Conservation (phyloP, 2,113 vertebrate genomes). For the Numida meleagris region DNA sequence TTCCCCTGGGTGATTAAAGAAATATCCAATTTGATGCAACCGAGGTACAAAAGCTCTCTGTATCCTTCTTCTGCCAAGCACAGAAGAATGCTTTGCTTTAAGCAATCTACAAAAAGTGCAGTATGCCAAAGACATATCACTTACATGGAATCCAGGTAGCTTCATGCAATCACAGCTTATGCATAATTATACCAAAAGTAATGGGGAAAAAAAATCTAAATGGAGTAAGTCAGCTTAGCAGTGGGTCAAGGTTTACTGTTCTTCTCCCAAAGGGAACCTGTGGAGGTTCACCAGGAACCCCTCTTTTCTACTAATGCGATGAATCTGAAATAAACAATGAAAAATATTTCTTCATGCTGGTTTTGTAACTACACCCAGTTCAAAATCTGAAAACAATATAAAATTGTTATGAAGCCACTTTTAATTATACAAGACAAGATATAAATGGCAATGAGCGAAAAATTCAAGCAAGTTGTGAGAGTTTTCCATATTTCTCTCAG, state of each 20-base stretch:
- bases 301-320: not conserved
- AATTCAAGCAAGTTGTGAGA: not conserved
- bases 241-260: not conserved
- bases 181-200: constrained; percentile 13
- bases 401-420: not conserved
- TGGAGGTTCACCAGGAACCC: not conserved
- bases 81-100: constrained; percentile 49
- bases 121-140: not conserved
- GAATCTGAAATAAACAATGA: not conserved
- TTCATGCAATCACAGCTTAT: not conserved
- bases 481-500: not conserved
- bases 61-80: constrained; percentile 32
- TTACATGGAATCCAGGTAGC: constrained; percentile 26
- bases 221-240: not conserved
- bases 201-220: not conserved
- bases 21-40: constrained; percentile 27
- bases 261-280: not conserved
- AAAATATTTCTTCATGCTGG: not conserved
- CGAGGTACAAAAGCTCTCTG: constrained; percentile 59
- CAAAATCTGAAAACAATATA: not conserved
- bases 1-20: constrained; percentile 53
- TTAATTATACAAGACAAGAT: not conserved
- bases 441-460: not conserved
- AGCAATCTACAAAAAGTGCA: constrained; percentile 17
- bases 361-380: not conserved